These are phyloP conservation scores for Apodemia mormo DNA, from an alignment of 2,888 invertebrate genomes.

Conservation along the genomic window DNA sequence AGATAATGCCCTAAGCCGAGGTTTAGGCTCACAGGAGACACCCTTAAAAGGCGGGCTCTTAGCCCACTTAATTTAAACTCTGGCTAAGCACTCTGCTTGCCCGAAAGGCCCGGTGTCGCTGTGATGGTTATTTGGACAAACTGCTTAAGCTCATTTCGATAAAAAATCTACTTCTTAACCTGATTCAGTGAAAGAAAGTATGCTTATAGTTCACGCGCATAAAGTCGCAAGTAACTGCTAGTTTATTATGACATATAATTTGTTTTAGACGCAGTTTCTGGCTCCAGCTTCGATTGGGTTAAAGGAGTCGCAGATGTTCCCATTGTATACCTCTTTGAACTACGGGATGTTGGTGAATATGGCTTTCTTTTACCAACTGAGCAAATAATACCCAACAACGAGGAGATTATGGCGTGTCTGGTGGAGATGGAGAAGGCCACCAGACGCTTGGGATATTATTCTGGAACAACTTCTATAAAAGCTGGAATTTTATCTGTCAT, in stretches of 20 bases:
- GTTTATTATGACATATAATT: not conserved
- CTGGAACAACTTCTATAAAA: slow-evolving; percentile 33
- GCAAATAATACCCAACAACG: slow-evolving; percentile 53
- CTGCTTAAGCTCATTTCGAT: too few relatives aligned
- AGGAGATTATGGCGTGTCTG: slow-evolving; percentile 66
- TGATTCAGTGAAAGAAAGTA: too few relatives aligned
- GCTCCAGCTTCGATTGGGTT: slow-evolving; percentile 80
- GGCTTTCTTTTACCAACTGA: slow-evolving; percentile 79
- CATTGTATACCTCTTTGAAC: slow-evolving; percentile 79
- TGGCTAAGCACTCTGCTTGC: too few relatives aligned
- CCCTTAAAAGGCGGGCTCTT: too few relatives aligned
- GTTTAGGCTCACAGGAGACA: too few relatives aligned
- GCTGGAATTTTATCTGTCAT: slow-evolving; percentile 18
- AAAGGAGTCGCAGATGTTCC: slow-evolving; percentile 75
- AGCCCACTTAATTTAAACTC: too few relatives aligned
- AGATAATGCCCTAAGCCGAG: too few relatives aligned
- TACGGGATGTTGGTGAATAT: slow-evolving; percentile 74
- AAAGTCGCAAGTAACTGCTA: too few relatives aligned
- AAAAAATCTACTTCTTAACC: too few relatives aligned
- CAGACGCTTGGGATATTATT: slow-evolving; percentile 48
- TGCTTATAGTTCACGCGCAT: too few relatives aligned
- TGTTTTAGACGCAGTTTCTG: slow-evolving; percentile 58
- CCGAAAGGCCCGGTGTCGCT: too few relatives aligned
- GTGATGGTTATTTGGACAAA: too few relatives aligned
- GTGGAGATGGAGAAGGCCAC: slow-evolving; percentile 56